Conservation (phyloP, 1,140 invertebrate species). For the Gerris buenoi region DNA sequence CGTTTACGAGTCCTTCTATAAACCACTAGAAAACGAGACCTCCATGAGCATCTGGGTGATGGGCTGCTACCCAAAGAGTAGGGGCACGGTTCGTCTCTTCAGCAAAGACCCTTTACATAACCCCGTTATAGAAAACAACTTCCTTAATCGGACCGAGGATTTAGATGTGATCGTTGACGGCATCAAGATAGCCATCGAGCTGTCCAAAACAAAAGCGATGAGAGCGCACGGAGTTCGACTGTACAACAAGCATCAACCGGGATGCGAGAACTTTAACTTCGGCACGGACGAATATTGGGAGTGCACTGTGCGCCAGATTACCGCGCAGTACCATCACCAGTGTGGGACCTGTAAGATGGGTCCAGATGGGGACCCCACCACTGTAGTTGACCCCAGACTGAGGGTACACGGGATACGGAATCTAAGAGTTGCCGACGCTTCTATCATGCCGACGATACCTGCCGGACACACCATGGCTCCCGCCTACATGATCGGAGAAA, state of each 20-base stretch:
- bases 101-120: conserved; percentile 52
- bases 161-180: conserved; percentile 44
- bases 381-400: conserved; percentile 40
- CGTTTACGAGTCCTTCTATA: conserved; percentile 8
- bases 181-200: conserved; percentile 39
- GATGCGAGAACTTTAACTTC: conserved; percentile 44
- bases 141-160: conserved; percentile 47
- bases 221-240: conserved; percentile 40
- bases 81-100: conserved; percentile 48
- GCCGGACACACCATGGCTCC: conserved; percentile 66
- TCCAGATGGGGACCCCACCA: conserved; percentile 40
- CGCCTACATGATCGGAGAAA: conserved; percentile 65
- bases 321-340: conserved; percentile 59
- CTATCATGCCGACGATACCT: conserved; percentile 45
- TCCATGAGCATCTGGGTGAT: not conserved
- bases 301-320: conserved; percentile 48
- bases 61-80: conserved; percentile 42
- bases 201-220: conserved; percentile 42
- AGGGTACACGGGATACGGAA: conserved; percentile 49
- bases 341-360: conserved; percentile 79
- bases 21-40: not conserved
- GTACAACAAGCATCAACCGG: conserved; percentile 42
- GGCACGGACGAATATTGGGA: conserved; percentile 55
- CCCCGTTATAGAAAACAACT: conserved; percentile 71
- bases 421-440: conserved; percentile 57